Evolutionary conservation across 2,113 vertebrate species (phyloP), one percentile per base, ranked within the genome.

Genomic region (Xenopus borealis): DNA sequence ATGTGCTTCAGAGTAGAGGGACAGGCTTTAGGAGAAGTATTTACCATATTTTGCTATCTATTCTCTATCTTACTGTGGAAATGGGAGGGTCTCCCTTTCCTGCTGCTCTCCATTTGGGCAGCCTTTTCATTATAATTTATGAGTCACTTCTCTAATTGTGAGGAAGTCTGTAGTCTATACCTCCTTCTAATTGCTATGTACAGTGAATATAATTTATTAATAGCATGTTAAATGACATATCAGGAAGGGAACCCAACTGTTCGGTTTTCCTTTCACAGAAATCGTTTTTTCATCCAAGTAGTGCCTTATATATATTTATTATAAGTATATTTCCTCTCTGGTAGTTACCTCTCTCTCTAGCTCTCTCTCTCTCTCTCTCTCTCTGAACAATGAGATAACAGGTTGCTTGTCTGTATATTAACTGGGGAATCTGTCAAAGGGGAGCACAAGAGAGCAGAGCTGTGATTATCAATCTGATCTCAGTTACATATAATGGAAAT

Each of bases 161-260:
- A 64, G 61, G 74, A 77, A 70, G 59, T 70, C 66, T 77, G 63
- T 6, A 62, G 47, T 77, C 62, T 70, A 45, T 17, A 50, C 67
- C 66, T 70, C 74, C 74, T 47, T 23, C 59, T 77, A 77, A 77
- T 77, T 77, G 67, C 74, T 53, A 64, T 64, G 74, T 53, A 58
- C 47, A 20, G 20, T 33, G n/a, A 63, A 62, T 64, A 67, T 77
- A 77, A 77, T 69, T 77, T 69, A 77, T 70, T 77, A 77, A 77
- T 77, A 30, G 63, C 40, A 70, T 64, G 74, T 63, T 55, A 58
- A 46, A 57, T 18, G 13, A 44, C 57, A 12, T 13, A 44, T 8
- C 4, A 1, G 12, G 40, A 67, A 67, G 10, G 20, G 55, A 75
- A 18, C 33, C 72, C 72, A 50, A 61, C 72, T 75, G 72, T 59